Conservation (phyloP, 2,888 invertebrate species). For the Frankliniella intonsa region DNA sequence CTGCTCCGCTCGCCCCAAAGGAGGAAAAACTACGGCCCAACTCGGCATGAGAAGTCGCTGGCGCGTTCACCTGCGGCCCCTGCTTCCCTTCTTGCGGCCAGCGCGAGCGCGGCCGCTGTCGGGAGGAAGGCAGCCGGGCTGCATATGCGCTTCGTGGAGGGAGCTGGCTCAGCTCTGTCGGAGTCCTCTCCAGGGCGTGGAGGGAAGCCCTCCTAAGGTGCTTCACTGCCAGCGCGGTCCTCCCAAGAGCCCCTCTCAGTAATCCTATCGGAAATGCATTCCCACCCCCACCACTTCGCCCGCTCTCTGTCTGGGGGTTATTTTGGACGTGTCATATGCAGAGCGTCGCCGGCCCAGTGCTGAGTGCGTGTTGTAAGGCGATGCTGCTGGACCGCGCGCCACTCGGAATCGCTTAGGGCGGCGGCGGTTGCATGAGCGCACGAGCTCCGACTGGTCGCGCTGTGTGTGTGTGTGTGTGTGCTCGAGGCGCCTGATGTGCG, state of each 20-base stretch:
- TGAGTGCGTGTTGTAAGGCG: no score
- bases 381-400: no score
- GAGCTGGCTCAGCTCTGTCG: no score
- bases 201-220: no score
- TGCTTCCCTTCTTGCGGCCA: not conserved
- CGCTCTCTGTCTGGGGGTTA: not conserved
- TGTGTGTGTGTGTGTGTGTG: no score
- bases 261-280: constrained; percentile 25
- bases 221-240: not conserved
- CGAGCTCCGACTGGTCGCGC: no score
- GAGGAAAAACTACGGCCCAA: not conserved
- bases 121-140: no score
- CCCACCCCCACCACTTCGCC: not conserved
- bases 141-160: not conserved
- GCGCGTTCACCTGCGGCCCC: not conserved
- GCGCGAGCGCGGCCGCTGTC: not conserved
- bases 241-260: not conserved
- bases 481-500: no score
- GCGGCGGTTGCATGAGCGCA: no score
- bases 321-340: not conserved
- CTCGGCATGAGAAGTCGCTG: not conserved
- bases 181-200: no score
- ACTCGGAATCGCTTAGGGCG: no score
- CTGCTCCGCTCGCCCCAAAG: not conserved
- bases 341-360: not conserved